phyloP scores from a whole-genome alignment of 2,888 invertebrate genomes.

The Nomada fabriciana region DNA sequence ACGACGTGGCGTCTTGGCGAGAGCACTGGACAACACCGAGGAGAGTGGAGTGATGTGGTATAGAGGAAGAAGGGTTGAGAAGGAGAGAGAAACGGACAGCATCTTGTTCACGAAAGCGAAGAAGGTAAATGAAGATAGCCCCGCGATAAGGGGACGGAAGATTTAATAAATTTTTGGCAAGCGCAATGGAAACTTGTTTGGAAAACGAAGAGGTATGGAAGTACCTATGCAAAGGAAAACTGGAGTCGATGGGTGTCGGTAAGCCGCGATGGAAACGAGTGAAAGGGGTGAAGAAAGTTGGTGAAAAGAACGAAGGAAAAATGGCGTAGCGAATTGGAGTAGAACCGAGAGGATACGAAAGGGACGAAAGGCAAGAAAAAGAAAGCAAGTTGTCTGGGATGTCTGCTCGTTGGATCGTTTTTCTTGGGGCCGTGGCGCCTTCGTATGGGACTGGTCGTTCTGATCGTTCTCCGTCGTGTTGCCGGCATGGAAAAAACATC shows the following conservation, averaged over 20 bases:
- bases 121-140: background rate
- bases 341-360: background rate
- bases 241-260: too few relatives aligned
- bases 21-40: background rate
- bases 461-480: slow-evolving; percentile 43
- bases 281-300: too few relatives aligned
- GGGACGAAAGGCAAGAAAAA: slow-evolving; percentile 1
- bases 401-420: slow-evolving; percentile 73
- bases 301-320: too few relatives aligned
- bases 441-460: slow-evolving; percentile 53
- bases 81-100: slow-evolving; percentile 37
- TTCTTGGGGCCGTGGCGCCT: slow-evolving; percentile 66
- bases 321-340: background rate
- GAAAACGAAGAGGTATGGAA: too few relatives aligned
- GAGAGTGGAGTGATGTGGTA: slow-evolving; percentile 15
- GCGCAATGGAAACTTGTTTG: too few relatives aligned
- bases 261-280: too few relatives aligned
- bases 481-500: background rate
- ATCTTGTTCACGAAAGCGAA: slow-evolving; percentile 1
- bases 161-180: too few relatives aligned
- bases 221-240: too few relatives aligned
- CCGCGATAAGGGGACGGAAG: background rate
- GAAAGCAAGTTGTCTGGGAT: slow-evolving; percentile 67
- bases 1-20: slow-evolving; percentile 31
- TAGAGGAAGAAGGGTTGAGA: slow-evolving; percentile 13